phyloP scores from a whole-genome alignment of 2,888 invertebrate genomes.

The Metallyticus violacea region DNA sequence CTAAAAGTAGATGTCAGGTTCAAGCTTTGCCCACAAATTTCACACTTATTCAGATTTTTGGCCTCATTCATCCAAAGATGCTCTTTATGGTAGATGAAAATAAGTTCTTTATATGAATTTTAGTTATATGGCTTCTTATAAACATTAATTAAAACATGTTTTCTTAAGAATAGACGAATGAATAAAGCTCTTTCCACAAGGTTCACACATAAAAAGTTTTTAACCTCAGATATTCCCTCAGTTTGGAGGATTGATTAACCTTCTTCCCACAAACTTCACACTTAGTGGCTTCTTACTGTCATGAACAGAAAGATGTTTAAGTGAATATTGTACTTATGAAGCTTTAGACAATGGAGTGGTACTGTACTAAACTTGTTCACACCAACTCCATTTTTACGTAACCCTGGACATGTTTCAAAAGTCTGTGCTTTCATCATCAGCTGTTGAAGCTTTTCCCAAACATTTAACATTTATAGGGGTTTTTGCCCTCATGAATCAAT shows the following conservation, averaged over 20 bases:
- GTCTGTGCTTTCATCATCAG: no score
- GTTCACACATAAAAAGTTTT: neutral
- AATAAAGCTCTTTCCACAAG: neutral
- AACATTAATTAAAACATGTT: neutral
- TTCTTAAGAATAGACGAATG: neutral
- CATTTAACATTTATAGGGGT: neutral
- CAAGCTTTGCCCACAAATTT: neutral
- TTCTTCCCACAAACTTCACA: neutral
- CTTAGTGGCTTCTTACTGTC: neutral
- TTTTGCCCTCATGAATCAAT: neutral
- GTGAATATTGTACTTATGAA: no score
- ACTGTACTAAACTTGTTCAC: no score
- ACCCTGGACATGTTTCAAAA: no score
- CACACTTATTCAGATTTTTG: neutral
- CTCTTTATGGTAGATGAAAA: neutral
- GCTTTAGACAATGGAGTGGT: no score
- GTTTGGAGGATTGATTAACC: no score
- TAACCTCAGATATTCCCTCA: neutral
- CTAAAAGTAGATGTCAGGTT: neutral
- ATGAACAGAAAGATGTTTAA: neutral
- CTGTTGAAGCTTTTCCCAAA: neutral
- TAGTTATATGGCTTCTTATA: neutral
- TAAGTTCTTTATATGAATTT: neutral
- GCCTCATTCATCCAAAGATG: neutral
- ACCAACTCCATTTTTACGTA: no score